A percentile compares a stretch with the other conserved stretches of the same genome.
Evolutionary conservation across 1,140 invertebrate species (phyloP).

Genomic region (Lepidurus apus): DNA sequence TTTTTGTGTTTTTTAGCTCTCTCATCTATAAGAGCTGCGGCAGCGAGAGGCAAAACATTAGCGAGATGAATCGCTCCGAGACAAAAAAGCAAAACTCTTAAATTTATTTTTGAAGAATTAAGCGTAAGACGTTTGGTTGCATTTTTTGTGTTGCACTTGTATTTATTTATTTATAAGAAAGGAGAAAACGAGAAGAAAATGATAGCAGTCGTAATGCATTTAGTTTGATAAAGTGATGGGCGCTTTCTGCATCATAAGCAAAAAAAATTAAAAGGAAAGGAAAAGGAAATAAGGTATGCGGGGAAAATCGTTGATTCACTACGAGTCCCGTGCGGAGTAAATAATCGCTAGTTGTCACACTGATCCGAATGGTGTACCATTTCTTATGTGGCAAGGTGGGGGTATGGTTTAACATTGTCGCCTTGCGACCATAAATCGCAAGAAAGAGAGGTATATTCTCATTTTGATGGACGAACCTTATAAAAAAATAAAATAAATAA

Average conservation of each 20-base stretch:
- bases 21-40: not conserved
- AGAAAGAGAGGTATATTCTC: not conserved
- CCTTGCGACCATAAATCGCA: not conserved
- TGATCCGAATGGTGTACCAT: not conserved
- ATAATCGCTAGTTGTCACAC: constrained; percentile 2
- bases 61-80: not conserved
- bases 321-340: not conserved
- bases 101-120: not conserved
- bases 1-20: not conserved
- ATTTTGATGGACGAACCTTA: no score
- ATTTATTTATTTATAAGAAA: not conserved
- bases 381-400: not conserved
- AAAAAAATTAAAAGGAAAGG: not conserved
- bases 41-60: not conserved
- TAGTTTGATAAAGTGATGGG: constrained; percentile 2
- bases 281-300: not conserved
- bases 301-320: not conserved
- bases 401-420: not conserved
- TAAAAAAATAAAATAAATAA: no score
- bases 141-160: not conserved
- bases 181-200: not conserved
- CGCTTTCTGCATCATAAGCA: not conserved
- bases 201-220: not conserved
- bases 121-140: not conserved
- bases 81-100: not conserved